phyloP scores from a whole-genome alignment of 2,113 vertebrate genomes.

The Octodon degus region DNA sequence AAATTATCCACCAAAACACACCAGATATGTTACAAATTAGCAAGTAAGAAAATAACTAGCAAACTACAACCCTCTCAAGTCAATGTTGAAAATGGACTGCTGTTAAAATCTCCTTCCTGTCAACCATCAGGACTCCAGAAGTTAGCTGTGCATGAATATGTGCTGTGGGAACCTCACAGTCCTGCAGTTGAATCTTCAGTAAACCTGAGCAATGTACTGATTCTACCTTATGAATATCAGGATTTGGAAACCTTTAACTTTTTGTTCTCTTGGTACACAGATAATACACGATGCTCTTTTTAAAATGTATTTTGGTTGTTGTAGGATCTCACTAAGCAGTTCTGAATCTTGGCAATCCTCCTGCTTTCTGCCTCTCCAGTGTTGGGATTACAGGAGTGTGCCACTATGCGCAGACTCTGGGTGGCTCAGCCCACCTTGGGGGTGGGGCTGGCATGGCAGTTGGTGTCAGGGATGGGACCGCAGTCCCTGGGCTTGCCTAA shows the following conservation, averaged over 20 bases:
- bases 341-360: too few species aligned
- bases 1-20: slow-evolving; percentile 6
- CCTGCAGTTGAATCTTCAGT: background rate
- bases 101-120: background rate
- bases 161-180: background rate
- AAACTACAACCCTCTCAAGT: background rate
- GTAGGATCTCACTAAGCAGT: too few species aligned
- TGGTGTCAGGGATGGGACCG: too few species aligned
- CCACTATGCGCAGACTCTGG: too few species aligned
- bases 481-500: too few species aligned
- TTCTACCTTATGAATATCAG: background rate
- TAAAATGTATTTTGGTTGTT: too few species aligned
- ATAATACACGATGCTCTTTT: background rate
- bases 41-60: background rate
- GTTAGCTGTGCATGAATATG: background rate
- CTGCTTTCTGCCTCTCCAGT: too few species aligned
- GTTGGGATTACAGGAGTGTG: too few species aligned
- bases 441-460: too few species aligned
- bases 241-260: background rate
- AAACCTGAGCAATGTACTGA: background rate
- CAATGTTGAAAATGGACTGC: background rate
- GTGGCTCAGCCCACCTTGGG: too few species aligned
- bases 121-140: background rate
- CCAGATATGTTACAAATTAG: slow-evolving; percentile 14
- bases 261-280: background rate